Conservation (phyloP, 2,113 vertebrate species). For the Rhagologus leucostigma region DNA sequence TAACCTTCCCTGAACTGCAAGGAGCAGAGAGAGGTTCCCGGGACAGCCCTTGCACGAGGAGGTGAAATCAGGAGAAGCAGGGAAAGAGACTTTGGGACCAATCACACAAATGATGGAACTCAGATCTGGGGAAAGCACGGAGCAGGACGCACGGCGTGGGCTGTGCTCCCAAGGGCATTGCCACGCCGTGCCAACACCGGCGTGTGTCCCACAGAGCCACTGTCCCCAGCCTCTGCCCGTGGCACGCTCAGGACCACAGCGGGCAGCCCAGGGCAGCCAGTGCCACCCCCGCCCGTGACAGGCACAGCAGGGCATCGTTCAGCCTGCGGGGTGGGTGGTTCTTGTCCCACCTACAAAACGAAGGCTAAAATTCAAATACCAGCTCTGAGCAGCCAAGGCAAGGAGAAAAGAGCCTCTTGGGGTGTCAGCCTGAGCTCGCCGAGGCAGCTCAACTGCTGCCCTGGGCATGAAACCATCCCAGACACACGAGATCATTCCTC, state of each 20-base stretch:
- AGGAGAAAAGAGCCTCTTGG: not conserved
- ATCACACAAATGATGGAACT: fast-evolving
- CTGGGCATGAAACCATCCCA: fast-evolving
- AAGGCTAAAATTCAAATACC: not conserved
- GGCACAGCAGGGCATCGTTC: not conserved
- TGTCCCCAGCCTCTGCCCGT: not conserved
- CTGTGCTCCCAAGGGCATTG: not conserved
- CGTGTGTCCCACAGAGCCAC: not conserved
- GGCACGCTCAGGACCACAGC: not conserved
- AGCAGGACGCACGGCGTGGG: not conserved
- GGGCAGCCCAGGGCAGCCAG: not conserved
- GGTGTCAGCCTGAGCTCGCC: not conserved
- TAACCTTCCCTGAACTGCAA: not conserved
- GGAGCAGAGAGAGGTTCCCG: not conserved
- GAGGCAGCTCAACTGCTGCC: not conserved
- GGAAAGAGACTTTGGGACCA: not conserved
- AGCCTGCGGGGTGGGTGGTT: not conserved
- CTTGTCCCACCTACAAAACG: not conserved
- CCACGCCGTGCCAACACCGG: not conserved
- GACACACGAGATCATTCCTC: fast-evolving
- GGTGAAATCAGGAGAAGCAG: not conserved
- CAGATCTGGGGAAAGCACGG: not conserved
- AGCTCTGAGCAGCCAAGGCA: not conserved
- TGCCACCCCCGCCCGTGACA: not conserved
- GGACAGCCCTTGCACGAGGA: not conserved